Conservation (phyloP, 2,113 vertebrate genomes). For the Acrocephalus kingi region DNA sequence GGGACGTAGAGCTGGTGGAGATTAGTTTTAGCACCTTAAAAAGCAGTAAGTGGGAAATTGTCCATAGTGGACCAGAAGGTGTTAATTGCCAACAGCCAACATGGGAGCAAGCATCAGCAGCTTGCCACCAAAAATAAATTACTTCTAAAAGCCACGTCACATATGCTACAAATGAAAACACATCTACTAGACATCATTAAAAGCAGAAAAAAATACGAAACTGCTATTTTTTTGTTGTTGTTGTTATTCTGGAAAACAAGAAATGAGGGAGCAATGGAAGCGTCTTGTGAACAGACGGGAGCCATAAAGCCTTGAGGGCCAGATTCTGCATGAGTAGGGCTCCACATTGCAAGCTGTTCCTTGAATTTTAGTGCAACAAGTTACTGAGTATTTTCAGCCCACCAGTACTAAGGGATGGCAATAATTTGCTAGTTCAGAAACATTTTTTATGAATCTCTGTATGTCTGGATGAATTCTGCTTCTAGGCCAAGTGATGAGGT, state of each 20-base stretch:
- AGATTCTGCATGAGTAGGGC: neutral
- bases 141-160: slow-evolving; percentile 6
- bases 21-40: slow-evolving; percentile 50
- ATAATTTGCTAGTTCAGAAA: neutral
- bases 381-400: neutral
- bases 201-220: neutral
- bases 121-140: slow-evolving; percentile 39
- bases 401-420: neutral
- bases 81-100: slow-evolving; percentile 47
- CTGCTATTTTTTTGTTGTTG: neutral
- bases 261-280: neutral
- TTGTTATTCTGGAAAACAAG: neutral
- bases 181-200: neutral
- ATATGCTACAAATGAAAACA: slow-evolving; percentile 48
- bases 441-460: neutral
- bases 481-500: neutral
- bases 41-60: slow-evolving; percentile 19
- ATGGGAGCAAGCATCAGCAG: neutral
- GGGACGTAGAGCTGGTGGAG: neutral
- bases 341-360: neutral
- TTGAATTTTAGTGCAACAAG: neutral
- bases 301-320: neutral
- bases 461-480: neutral
- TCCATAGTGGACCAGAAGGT: slow-evolving; percentile 29
- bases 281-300: neutral